These are phyloP conservation scores for Thamnophis elegans DNA, from an alignment of 2,797 vertebrate species.

Conservation along the genomic window DNA sequence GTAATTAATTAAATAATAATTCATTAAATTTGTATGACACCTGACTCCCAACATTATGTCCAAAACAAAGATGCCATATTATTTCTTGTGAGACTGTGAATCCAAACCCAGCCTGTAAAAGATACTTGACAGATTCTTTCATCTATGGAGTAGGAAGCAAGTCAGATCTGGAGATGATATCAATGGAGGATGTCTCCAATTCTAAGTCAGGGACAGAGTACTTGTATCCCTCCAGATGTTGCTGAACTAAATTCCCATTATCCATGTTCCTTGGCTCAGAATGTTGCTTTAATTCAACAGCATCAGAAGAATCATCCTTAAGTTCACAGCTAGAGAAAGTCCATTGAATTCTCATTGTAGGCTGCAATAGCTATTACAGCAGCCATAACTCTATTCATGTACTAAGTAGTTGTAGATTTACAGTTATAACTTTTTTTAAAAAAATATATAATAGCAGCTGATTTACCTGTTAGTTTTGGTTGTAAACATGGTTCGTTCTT, in stretches of 20 bases:
- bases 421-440: not conserved
- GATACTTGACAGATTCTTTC: not conserved
- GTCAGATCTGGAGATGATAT: not conserved
- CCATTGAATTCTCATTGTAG: not conserved
- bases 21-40: not conserved
- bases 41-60: not conserved
- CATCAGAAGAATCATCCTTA: not conserved
- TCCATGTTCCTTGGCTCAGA: not conserved
- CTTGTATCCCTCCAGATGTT: not conserved
- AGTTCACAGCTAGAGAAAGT: not conserved
- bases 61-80: not conserved
- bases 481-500: not conserved
- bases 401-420: not conserved
- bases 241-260: not conserved
- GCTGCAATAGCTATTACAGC: not conserved
- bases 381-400: not conserved
- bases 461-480: not conserved
- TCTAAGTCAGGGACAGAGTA: not conserved
- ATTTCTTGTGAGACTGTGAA: not conserved
- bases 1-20: not conserved
- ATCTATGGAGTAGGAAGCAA: not conserved
- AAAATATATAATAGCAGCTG: not conserved
- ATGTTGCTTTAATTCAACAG: not conserved
- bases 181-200: not conserved
- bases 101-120: not conserved